phyloP scores from a whole-genome alignment of 2,888 invertebrate species.

The Napeogenes inachia region DNA sequence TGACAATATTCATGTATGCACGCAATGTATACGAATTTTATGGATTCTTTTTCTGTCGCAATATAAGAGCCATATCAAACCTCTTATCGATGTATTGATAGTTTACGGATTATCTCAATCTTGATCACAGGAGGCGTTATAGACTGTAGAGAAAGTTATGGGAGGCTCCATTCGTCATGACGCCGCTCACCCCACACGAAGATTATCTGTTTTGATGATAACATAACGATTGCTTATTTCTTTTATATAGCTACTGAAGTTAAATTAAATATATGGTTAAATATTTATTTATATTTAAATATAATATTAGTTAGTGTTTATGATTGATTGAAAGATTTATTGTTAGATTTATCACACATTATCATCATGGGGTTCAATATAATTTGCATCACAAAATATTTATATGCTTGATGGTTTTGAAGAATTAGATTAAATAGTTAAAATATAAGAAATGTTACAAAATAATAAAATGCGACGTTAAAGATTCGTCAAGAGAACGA shows the following conservation, averaged over 20 bases:
- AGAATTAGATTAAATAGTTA: constrained; percentile 38
- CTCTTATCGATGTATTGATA: constrained; percentile 43
- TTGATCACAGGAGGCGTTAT: constrained; percentile 60
- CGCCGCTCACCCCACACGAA: constrained; percentile 59
- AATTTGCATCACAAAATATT: background rate
- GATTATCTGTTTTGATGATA: constrained; percentile 44
- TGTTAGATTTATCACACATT: background rate
- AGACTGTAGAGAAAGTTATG: constrained; percentile 59
- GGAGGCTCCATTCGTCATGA: constrained; percentile 56
- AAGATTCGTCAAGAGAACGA: constrained; percentile 70
- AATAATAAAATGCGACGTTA: constrained; percentile 65
- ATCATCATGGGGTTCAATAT: background rate
- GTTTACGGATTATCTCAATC: constrained; percentile 48
- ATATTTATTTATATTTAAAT: background rate
- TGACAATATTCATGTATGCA: constrained; percentile 29
- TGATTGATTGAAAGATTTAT: background rate
- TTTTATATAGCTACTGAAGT: constrained; percentile 8
- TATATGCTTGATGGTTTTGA: constrained; percentile 26
- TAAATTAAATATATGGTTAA: constrained; percentile 10
- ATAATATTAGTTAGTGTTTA: too few relatives aligned
- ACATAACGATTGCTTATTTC: constrained; percentile 28
- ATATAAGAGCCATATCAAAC: constrained; percentile 21
- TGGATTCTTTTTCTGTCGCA: constrained; percentile 13
- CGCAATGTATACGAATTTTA: constrained; percentile 20
- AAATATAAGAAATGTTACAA: constrained; percentile 55